Base-by-base conservation (phyloP, 2,797 vertebrate genomes). In the Argyrosomus regius region DNA sequence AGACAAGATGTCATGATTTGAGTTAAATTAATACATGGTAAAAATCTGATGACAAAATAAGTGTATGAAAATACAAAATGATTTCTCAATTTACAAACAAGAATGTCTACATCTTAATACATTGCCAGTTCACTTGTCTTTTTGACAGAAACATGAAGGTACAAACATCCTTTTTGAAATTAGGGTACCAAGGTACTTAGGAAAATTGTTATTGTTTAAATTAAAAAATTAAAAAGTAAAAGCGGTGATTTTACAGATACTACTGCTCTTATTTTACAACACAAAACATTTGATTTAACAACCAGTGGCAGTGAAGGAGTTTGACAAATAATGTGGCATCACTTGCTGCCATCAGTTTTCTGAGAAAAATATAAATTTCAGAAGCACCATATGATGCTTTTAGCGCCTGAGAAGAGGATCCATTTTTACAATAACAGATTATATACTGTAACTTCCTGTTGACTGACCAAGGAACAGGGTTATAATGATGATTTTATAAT, bases 1-100 rank as follows among this genome's bases (percentile, higher is more conserved):
- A 73, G 65, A 74, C 35, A 10, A 26, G 14, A 66, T 26, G 16
- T 17, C 8, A 57, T n/a, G 4, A 72, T 63, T 74, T 31, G 48
- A 74, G 17, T 76, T 31, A 60, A 69, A 71, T 49, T 13, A 43
- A 43, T 53, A 14, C 14, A 49, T 54, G 3, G 1, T 54, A 63
- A 71, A 28, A 75, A 6, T 18, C n/a, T 18, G 5, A 53, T 13
- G 43, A 67, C 31, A 75, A 43, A 73, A 67, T 11, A 43, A 52
- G 18, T 59, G 1, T 81, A 66, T 54, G 43, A 86, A 81, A 84
- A 75, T 75, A 48, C 22, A 67, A 76, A 82, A 76, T 16, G 2
- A 59, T 60, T 56, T 78, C 2, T 18, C 26, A 80, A 73, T 66
- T 31, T 54, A 53, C 12, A 69, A 56, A 64, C 4, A 45, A 12